Conservation (phyloP, 2,113 vertebrate genomes). For the Pelodiscus sinensis region DNA sequence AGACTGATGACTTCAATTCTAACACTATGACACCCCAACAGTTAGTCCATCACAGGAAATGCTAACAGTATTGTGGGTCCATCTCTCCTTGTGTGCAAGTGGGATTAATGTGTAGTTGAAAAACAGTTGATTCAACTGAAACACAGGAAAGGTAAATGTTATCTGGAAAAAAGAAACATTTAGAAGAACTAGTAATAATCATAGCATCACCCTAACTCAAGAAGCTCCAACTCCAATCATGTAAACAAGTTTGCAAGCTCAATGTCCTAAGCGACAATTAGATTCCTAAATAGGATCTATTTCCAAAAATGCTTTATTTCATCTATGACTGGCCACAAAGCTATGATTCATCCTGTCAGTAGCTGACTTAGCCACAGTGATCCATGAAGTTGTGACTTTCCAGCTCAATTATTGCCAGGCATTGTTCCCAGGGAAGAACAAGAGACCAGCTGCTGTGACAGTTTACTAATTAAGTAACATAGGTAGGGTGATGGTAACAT, state of each 20-base stretch:
- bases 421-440: conserved; percentile 1
- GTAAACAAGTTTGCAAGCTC: conserved; percentile 18
- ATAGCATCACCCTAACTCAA: conserved; percentile 24
- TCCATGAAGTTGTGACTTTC: neutral
- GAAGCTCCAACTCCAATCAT: neutral
- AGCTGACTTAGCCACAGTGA: neutral
- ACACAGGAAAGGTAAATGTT: conserved; percentile 19
- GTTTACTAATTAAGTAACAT: neutral
- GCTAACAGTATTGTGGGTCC: conserved; percentile 23
- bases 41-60: neutral
- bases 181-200: conserved; percentile 31
- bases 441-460: neutral
- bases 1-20: neutral
- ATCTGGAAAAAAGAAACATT: conserved; percentile 31
- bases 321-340: neutral
- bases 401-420: neutral
- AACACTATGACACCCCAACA: neutral
- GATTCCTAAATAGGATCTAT: neutral
- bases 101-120: conserved; percentile 12
- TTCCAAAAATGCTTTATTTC: neutral
- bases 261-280: conserved; percentile 15
- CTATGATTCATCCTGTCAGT: neutral
- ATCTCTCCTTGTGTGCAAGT: conserved; percentile 43
- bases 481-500: neutral
- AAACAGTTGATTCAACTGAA: conserved; percentile 5